Base-by-base conservation (phyloP, 2,113 vertebrate genomes). In the Pangasianodon hypophthalmus region DNA sequence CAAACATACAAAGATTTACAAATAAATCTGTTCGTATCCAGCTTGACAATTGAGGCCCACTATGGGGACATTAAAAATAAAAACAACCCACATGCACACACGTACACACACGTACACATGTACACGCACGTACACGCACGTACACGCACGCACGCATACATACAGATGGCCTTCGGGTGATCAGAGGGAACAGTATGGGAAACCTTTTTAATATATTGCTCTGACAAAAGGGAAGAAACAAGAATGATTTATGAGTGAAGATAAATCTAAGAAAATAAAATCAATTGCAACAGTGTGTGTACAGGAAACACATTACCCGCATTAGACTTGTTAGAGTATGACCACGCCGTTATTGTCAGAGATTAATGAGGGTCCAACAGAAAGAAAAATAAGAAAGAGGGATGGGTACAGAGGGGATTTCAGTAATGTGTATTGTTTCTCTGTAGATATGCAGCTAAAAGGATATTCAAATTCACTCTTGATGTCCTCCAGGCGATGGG, bases 381-480 rank as follows among this genome's bases (percentile, higher is more conserved):
- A 24, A 86, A 58, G 52, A 18, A 54, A 71, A 82, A 58, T 46
- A 88, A 60, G 19, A 83, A 56, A 75, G 14, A 48, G 19, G 41
- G 37, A 64, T 69, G 0, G 8, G 80, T 18, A 50, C 75, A 7
- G 29, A 60, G 37, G 24, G 58, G 75, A 71, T n/a, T 84, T 84
- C 16, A 26, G 82, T 52, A 4, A 58, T 19, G 41, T 44, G 81
- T 44, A 11, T 77, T 85, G 54, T 58, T n/a, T 80, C 69, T 46
- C 32, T 88, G 67, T 84, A 50, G 75, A 37, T 64, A 46, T 84
- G 50, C 52, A 1, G 10, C 5, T 21, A 64, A 93, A 99, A 99
- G 98, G 98, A 99, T 99, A 99, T 99, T 99, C 97, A 92, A 99
- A 69, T 93, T 99, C 98, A 87, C 95, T 95, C 94, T 93, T 96